Base-by-base conservation (phyloP, 2,888 invertebrate genomes). In the Lydus trimaculatus region DNA sequence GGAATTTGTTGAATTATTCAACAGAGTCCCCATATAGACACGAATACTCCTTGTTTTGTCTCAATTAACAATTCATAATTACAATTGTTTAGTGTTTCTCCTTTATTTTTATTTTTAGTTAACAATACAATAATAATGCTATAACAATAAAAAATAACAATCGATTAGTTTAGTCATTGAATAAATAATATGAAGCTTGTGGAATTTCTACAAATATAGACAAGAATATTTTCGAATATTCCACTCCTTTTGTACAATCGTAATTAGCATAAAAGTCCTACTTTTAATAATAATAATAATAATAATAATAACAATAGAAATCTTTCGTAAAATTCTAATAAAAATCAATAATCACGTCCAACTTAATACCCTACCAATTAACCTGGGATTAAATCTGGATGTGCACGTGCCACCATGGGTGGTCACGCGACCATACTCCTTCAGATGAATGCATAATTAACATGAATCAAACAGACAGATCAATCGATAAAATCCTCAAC, bases 321-420 rank as follows among this genome's bases (percentile, higher is more conserved):
- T 43, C 17, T 36, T 36, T 36, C 15, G 15, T 15, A 15, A 15
- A 48, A 9, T 56, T 56, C 13, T 5, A 13, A 23, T 25, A 56
- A 56, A 56, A 56, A 56, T 56, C 56, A 43, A 43, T 43, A 43
- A 43, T 43, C 56, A 20, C 5, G 13, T 25, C 56, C 15, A 25
- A 23, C 25, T 48, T 48, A 58, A 52, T 65, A 63, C 23, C 63
- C 70, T 73, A 69, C 80, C 82, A 83, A 83, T 83, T 83, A 83
- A 82, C 83, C 80, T 80, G 78, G 82, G 82, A 82, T 83, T 83
- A 83, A 75, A 74, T 75, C 67, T 66, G 72, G 75, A 72, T 74
- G 68, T 65, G 71, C 82, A 80, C 82, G 81, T 81, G 82, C 67
- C 82, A 66, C 72, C 76, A 75, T 81, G 82, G 82, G 82, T 82